Conservation (phyloP, 2,113 vertebrate genomes). For the Labeo rohita region DNA sequence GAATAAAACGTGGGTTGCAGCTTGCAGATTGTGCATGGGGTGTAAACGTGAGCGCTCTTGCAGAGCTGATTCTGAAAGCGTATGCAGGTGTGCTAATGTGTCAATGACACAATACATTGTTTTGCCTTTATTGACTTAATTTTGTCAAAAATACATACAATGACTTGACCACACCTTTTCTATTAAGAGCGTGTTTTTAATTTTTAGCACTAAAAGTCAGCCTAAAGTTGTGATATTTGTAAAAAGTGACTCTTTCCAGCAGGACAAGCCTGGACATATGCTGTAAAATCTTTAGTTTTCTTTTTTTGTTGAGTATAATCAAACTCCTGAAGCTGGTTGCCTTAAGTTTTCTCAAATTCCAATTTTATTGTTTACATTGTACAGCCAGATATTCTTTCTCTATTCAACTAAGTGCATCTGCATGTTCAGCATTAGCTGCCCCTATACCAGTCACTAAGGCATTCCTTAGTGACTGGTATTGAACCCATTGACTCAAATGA, state of each 20-base stretch:
- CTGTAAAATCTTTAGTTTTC: not conserved
- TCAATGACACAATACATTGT: not conserved
- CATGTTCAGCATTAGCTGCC: slow-evolving; percentile 41
- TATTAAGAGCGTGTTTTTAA: not conserved
- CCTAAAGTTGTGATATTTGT: not conserved
- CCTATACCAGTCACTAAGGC: slow-evolving; percentile 23
- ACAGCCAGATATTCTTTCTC: slow-evolving; percentile 34
- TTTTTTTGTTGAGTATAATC: not conserved
- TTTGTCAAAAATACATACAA: not conserved
- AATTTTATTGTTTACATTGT: not conserved
- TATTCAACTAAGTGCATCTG: slow-evolving; percentile 32
- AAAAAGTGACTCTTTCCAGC: not conserved
- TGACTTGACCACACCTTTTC: not conserved
- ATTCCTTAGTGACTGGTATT: not conserved
- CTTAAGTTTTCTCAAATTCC: not conserved
- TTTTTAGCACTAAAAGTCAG: not conserved
- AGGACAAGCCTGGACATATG: slow-evolving; percentile 33
- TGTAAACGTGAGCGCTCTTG: not conserved
- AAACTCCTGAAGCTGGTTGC: not conserved
- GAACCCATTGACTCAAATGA: slow-evolving; percentile 41
- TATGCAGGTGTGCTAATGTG: slow-evolving; percentile 15
- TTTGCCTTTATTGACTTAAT: not conserved
- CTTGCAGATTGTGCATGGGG: not conserved
- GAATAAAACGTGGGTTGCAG: slow-evolving; percentile 15
- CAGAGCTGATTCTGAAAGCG: slow-evolving; percentile 7